These are phyloP conservation scores for Philaenus spumarius DNA, from an alignment of 1,140 invertebrate species.

Conservation along the genomic window DNA sequence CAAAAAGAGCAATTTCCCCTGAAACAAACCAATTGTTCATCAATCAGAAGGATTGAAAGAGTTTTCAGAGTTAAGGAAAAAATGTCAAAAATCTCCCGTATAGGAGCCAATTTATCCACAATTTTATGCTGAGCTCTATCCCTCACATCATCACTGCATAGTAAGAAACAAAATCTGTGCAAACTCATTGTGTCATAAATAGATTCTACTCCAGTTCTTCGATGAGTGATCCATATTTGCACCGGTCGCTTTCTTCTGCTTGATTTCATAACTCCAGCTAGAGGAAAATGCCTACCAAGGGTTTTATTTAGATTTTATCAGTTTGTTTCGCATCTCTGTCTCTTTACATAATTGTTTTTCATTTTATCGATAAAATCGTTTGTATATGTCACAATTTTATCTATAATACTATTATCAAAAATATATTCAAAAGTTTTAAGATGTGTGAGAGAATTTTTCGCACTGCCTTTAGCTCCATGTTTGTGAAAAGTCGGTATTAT, in stretches of 20 bases:
- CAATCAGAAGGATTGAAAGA: no score
- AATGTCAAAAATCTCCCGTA: background rate
- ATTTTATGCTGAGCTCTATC: slow-evolving; percentile 18
- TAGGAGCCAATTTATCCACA: slow-evolving; percentile 21
- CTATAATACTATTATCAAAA: no score
- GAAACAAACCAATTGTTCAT: slow-evolving; percentile 36
- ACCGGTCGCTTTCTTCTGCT: slow-evolving; percentile 1
- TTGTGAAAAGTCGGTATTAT: background rate
- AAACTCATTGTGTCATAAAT: slow-evolving; percentile 27
- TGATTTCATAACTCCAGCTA: slow-evolving; percentile 12
- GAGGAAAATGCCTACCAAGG: slow-evolving; percentile 20
- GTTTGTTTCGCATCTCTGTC: slow-evolving; percentile 5
- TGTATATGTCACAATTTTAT: no score
- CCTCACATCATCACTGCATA: slow-evolving; percentile 20
- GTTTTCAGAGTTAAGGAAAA: no score
- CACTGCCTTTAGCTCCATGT: background rate
- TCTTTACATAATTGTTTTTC: background rate
- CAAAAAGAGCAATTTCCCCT: slow-evolving; percentile 36
- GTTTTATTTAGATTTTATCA: slow-evolving; percentile 9
- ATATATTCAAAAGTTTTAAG: no score
- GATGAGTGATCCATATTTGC: background rate
- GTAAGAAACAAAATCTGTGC: slow-evolving; percentile 25
- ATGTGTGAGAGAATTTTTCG: background rate
- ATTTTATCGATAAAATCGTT: slow-evolving; percentile 11
- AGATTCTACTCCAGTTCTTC: slow-evolving; percentile 27